Evolutionary conservation across 2,113 vertebrate species (phyloP), one percentile per base, ranked within the genome.

Genomic region (Cheilinus undulatus): DNA sequence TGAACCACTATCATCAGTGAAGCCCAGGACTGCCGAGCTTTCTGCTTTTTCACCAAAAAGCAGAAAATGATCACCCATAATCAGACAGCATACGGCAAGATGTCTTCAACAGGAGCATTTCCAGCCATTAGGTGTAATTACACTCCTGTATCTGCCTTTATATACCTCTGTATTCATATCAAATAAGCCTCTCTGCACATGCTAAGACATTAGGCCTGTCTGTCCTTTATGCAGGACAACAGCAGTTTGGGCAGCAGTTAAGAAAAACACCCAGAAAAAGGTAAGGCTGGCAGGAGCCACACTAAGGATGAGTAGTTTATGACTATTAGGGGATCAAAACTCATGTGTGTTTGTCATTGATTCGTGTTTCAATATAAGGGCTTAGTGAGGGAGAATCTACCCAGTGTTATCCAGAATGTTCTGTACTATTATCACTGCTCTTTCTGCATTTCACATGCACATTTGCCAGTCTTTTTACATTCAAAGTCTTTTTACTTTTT

Each of bases 81-180:
- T 93, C 90, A 92, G 78, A 85, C 82, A 84, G 78, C 77, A 86
- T 76, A 85, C 59, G 8, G 79, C 73, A 87, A 90, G 85, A 87
- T 91, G 84, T 92, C 88, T 90, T 91, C 83, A 92, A 92, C 89
- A 90, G 91, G 69, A 86, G 75, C 73, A 83, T 90, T 88, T 90
- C 86, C 80, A 86, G 75, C 89, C 82, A 94, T 94, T 93, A 93
- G 53, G 67, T 76, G 84, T 85, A 92, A 94, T 93, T 94, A 91
- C 91, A 62, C 82, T 86, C 50, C 81, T 78, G 80, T 82, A 78
- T 80, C 84, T 89, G 83, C 75, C 72, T 89, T 88, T 88, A 84
- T 90, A 86, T 82, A 73, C 73, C 73, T 66, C 72, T 83, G 87
- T 79, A 88, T 92, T 92, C 83, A 86, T 86, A 87, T 87, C 76